A percentile compares a stretch with the other conserved stretches of the same genome.
These are phyloP conservation scores for Drosophila teissieri DNA, from an alignment of 1,140 invertebrate genomes.

Conservation along the genomic window DNA sequence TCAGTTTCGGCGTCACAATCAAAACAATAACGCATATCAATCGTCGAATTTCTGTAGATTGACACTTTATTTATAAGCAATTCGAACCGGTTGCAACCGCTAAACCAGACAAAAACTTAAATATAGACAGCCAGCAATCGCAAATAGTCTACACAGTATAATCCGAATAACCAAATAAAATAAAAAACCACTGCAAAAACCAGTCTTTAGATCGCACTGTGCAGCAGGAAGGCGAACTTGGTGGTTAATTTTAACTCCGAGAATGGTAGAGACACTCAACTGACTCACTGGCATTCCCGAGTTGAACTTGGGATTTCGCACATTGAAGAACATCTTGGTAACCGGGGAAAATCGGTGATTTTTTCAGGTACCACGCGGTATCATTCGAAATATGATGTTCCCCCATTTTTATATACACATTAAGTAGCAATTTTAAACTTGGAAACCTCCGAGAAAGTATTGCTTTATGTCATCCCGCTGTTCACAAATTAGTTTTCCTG, in stretches of 20 bases:
- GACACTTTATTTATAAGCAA: constrained; percentile 29
- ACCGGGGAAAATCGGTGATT: background rate
- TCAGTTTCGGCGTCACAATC: constrained; percentile 32
- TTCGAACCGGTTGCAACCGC: constrained; percentile 36
- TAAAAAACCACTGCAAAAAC: constrained; percentile 6
- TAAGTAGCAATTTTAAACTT: background rate
- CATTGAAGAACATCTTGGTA: background rate
- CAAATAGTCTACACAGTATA: constrained; percentile 25
- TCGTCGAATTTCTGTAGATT: constrained; percentile 22
- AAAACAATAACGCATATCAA: constrained; percentile 41
- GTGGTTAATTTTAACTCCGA: background rate
- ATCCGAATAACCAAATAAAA: constrained; percentile 12
- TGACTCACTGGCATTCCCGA: constrained; percentile 46
- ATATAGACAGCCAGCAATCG: constrained; percentile 42
- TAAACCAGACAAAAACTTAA: constrained; percentile 23
- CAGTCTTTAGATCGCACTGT: constrained; percentile 21
- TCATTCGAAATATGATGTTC: background rate
- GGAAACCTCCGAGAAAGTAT: background rate
- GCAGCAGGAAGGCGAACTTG: constrained; percentile 27
- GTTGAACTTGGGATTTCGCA: constrained; percentile 9
- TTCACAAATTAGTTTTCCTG: constrained; percentile 7
- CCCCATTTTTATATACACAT: background rate
- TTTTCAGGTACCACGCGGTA: background rate
- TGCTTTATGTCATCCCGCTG: background rate
- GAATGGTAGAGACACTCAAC: background rate